Percentiles rank a stretch among this genome's conserved stretches.
Conservation (phyloP, 2,888 invertebrate species). For the Patella pellucida region DNA sequence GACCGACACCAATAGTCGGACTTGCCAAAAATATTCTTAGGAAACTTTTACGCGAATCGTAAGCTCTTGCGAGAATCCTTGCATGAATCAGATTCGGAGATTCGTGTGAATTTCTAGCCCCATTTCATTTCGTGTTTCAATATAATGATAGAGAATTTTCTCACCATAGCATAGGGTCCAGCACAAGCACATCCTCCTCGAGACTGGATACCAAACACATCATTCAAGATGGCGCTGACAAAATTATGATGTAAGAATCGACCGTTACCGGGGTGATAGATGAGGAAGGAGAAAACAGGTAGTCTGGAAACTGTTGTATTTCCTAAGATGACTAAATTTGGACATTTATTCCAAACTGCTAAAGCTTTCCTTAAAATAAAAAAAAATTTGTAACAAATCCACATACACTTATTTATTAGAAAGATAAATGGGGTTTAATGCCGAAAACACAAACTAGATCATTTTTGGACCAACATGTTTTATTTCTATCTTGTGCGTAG, state of each 20-base stretch:
- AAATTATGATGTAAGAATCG: conserved; percentile 89
- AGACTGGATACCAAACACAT: conserved; percentile 90
- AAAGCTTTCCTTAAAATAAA: conserved; percentile 48
- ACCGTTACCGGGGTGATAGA: conserved; percentile 82
- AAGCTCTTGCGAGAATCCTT: too few species aligned
- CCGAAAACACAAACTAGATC: too few species aligned
- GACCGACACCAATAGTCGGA: too few species aligned
- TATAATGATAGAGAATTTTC: conserved; percentile 8
- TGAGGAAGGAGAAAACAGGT: conserved; percentile 88
- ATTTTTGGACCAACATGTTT: too few species aligned
- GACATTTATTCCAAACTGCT: conserved; percentile 76
- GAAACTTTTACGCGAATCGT: too few species aligned
- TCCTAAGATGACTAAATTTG: conserved; percentile 80
- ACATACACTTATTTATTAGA: too few species aligned
- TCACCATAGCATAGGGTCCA: conserved; percentile 80
- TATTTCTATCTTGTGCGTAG: too few species aligned
- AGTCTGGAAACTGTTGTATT: conserved; percentile 73
- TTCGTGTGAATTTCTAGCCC: too few species aligned
- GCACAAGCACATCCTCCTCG: conserved; percentile 78
- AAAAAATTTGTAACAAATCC: neutral
- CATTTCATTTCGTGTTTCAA: neutral
- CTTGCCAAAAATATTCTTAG: too few species aligned
- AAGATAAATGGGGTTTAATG: too few species aligned
- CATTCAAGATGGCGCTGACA: conserved; percentile 88
- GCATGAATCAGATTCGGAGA: too few species aligned